Evolutionary conservation across 2,797 vertebrate species (phyloP).

Genomic region (Aulostomus chinensis): DNA sequence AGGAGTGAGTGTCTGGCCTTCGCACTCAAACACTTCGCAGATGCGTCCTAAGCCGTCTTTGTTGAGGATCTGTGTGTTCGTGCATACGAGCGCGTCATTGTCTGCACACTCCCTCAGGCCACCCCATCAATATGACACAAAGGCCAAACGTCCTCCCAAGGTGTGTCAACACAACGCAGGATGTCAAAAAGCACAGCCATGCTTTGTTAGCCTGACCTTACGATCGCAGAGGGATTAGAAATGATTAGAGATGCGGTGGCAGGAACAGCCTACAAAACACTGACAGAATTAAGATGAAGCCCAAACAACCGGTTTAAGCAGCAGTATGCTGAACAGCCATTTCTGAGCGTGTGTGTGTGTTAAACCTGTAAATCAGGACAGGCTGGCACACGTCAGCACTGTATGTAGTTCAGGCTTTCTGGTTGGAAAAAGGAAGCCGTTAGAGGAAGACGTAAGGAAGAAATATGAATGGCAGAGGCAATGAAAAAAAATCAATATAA

Average conservation of each 20-base stretch:
- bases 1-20: slow-evolving; percentile 6
- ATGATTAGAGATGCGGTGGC: neutral
- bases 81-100: slow-evolving; percentile 24
- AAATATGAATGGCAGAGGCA: neutral
- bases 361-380: slow-evolving; percentile 57
- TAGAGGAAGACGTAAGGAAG: neutral
- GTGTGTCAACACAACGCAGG: slow-evolving; percentile 32
- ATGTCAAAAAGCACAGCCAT: slow-evolving; percentile 10
- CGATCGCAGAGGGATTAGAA: slow-evolving; percentile 29
- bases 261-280: neutral
- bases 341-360: slow-evolving; percentile 1
- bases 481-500: neutral
- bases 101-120: slow-evolving; percentile 6
- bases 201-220: slow-evolving; percentile 15
- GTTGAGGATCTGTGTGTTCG: slow-evolving; percentile 1
- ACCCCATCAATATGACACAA: slow-evolving; percentile 28
- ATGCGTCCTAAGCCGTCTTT: slow-evolving; percentile 5
- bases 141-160: slow-evolving; percentile 24
- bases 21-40: slow-evolving; percentile 31
- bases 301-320: slow-evolving; percentile 5
- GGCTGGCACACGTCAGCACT: slow-evolving; percentile 27
- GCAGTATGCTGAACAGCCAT: neutral
- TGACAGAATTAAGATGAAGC: slow-evolving; percentile 6
- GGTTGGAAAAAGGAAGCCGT: neutral
- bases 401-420: neutral